Evolutionary conservation across 2,797 vertebrate genomes (phyloP).

Genomic region (Artibeus jamaicensis): DNA sequence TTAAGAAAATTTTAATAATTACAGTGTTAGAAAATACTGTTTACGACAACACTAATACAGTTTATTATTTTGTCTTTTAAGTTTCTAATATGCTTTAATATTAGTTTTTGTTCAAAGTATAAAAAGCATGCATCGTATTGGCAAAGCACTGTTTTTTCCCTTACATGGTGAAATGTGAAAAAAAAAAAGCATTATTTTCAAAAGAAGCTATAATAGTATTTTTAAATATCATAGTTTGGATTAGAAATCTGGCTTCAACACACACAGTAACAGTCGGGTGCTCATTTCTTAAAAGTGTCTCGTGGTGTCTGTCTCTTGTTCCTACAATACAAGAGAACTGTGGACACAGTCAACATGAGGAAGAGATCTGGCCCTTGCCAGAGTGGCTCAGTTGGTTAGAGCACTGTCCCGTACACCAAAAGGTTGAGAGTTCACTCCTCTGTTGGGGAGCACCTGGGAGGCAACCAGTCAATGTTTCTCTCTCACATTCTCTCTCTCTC

Average conservation of each 20-base stretch:
- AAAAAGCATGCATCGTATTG: slow-evolving; percentile 6
- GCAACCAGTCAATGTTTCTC: background rate
- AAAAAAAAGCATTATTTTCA: background rate
- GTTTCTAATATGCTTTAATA: background rate
- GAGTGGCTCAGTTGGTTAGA: background rate
- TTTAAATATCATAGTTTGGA: slow-evolving; percentile 33
- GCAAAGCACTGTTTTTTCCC: background rate
- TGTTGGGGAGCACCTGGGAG: background rate
- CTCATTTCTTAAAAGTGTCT: slow-evolving; percentile 1
- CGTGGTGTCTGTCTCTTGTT: background rate
- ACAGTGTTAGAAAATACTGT: background rate
- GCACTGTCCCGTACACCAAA: background rate
- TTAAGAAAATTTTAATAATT: background rate
- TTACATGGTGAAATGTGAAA: background rate
- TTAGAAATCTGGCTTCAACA: slow-evolving; percentile 16
- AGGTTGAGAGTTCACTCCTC: background rate
- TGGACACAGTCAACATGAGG: background rate
- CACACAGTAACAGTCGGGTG: background rate
- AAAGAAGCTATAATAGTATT: background rate
- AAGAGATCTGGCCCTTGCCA: background rate
- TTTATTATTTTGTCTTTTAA: slow-evolving; percentile 33
- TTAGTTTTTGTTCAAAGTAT: slow-evolving; percentile 38
- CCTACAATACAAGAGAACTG: background rate
- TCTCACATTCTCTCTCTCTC: background rate
- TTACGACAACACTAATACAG: background rate